Conservation (phyloP, 2,797 vertebrate species). For the Micromesistius poutassou region DNA sequence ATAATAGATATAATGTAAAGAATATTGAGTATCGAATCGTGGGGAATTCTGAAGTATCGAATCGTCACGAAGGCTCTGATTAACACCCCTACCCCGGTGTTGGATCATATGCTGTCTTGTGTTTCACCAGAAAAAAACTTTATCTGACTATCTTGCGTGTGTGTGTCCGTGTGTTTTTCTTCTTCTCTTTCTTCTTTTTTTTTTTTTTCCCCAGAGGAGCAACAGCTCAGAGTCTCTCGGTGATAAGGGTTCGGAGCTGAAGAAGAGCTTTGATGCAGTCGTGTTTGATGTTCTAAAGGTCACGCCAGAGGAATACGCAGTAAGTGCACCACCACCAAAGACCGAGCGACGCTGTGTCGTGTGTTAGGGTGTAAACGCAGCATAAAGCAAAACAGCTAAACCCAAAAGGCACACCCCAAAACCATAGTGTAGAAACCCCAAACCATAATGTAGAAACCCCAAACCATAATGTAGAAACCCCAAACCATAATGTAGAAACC, state of each 20-base stretch:
- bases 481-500: too few species aligned
- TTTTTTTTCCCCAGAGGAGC: slow-evolving; percentile 78
- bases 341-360: too few species aligned
- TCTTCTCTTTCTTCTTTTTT: background rate
- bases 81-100: too few species aligned
- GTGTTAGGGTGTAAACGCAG: background rate
- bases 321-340: slow-evolving; percentile 73
- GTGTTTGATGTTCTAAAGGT: slow-evolving; percentile 98
- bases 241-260: slow-evolving; percentile 89
- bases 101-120: background rate
- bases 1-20: too few species aligned
- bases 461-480: too few species aligned
- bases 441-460: too few species aligned
- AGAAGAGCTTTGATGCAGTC: slow-evolving; percentile 98
- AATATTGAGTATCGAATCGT: too few species aligned
- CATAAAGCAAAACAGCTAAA: background rate
- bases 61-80: too few species aligned
- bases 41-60: too few species aligned
- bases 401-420: background rate
- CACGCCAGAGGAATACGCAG: slow-evolving; percentile 98
- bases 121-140: too few species aligned
- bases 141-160: too few species aligned
- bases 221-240: slow-evolving; percentile 98
- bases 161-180: background rate
- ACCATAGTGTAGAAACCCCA: too few species aligned